Percentiles rank a stretch among this genome's conserved stretches.
Conservation (phyloP, 2,113 vertebrate species). For the Psophia crepitans region DNA sequence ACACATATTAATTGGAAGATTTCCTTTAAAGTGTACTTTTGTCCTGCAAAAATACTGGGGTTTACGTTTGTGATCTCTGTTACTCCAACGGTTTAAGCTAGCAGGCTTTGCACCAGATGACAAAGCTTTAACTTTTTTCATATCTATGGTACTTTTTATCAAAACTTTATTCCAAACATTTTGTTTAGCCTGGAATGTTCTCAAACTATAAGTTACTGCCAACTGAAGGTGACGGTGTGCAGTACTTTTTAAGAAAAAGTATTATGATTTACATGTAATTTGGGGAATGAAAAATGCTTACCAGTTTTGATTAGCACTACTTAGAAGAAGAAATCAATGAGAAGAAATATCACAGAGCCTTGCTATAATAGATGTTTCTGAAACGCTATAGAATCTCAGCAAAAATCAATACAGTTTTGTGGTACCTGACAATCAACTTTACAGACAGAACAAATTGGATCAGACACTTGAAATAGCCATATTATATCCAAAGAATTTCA, state of each 20-base stretch:
- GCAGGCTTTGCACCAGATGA: neutral
- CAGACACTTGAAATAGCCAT: neutral
- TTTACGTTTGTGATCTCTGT: neutral
- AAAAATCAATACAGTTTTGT: neutral
- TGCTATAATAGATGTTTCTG: neutral
- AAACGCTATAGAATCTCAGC: neutral
- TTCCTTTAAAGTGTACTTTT: neutral
- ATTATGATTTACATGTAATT: neutral
- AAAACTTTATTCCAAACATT: neutral
- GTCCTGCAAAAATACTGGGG: neutral
- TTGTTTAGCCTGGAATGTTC: neutral
- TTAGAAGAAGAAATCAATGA: neutral
- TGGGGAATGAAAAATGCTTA: neutral
- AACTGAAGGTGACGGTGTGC: neutral
- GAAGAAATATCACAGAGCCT: neutral
- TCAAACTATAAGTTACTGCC: neutral
- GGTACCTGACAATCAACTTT: neutral
- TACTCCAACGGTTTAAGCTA: neutral
- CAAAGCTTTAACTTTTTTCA: neutral
- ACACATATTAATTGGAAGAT: neutral
- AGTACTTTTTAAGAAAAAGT: neutral
- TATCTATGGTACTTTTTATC: neutral
- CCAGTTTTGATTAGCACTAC: neutral
- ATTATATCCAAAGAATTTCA: neutral
- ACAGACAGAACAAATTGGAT: neutral